Evolutionary conservation across 2,888 invertebrate genomes (phyloP), one percentile per base, ranked within the genome.

Genomic region (Dicyrtoma fusca): DNA sequence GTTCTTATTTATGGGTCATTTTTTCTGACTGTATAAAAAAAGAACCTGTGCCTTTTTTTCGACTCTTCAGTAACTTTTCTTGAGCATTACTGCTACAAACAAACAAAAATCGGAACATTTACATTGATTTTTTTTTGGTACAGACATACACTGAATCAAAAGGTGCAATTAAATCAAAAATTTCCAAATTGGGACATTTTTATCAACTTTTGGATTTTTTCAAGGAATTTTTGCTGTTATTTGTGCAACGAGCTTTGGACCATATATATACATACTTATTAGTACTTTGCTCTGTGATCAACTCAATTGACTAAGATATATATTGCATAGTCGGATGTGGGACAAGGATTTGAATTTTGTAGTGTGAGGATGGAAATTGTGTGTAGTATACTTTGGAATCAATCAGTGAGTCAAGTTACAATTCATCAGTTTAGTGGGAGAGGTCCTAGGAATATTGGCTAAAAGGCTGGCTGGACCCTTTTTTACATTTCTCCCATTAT

Each of bases 361-460:
- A 63, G 44, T 64, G 72, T 69, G 70, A 77, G 76, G 72, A 77
- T 79, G 79, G 77, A 79, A 77, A 72, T 72, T 75, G 62, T 14
- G 21, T 51, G 59, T 61, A 19, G 44, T 71, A 63, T 71, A 53
- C 70, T 63, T 47, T 45, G 59, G 23, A 64, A 62, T 74, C 69
- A 53, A 59, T 49, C 71, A 61, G 47, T 68, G 23, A 55, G 71
- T 71, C 64, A 70, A 62, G 66, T 75, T 44, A 72, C 64, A 62
- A 68, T 71, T 65, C 72, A 76, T 53, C 70, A 77, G 62, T 79
- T 79, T 75, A 76, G 72, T 74, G 79, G 79, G 68, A 63, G 79
- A 75, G 79, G 79, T 69, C 78, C 79, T 25, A 73, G 78, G 69
- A 79, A 79, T 71, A 78, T 79, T 77, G 79, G 79, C 70, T 79